Conservation (phyloP, 1,140 invertebrate genomes). For the Rhyzopertha dominica region DNA sequence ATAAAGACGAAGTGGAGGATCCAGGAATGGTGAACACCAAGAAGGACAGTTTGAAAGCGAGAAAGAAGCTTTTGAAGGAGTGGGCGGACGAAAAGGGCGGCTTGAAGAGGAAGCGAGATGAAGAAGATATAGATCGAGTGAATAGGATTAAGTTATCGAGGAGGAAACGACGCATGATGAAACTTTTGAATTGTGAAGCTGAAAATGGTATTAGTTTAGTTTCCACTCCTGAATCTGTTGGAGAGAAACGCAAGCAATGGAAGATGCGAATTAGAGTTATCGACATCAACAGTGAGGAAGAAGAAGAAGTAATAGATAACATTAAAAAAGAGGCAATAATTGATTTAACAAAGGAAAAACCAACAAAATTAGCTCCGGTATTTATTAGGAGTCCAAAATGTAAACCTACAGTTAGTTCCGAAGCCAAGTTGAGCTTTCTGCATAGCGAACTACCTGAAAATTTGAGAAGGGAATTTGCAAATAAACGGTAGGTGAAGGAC, state of each 20-base stretch:
- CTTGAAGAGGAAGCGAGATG: constrained; percentile 50
- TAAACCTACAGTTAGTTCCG: too few species aligned
- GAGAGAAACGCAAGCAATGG: constrained; percentile 6
- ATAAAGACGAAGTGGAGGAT: constrained; percentile 26
- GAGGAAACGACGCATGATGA: constrained; percentile 52
- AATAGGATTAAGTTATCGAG: constrained; percentile 53
- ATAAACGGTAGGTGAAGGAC: constrained; percentile 33
- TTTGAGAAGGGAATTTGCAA: too few species aligned
- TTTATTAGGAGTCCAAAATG: too few species aligned
- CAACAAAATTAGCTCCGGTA: too few species aligned
- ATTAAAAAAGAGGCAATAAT: too few species aligned
- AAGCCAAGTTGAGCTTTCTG: too few species aligned
- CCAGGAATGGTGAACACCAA: constrained; percentile 33
- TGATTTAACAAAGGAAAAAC: too few species aligned
- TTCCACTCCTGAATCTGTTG: background rate
- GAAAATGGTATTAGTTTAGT: constrained; percentile 8
- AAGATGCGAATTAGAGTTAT: constrained; percentile 4
- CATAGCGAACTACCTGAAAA: too few species aligned
- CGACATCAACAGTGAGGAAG: constrained; percentile 7
- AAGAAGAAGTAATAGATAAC: too few species aligned
- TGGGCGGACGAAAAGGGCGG: constrained; percentile 55
- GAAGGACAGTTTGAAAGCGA: constrained; percentile 46
- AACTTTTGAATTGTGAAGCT: constrained; percentile 41
- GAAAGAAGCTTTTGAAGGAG: constrained; percentile 51
- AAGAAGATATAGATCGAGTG: constrained; percentile 48